Evolutionary conservation across 2,888 invertebrate species (phyloP).

Genomic region (Tyria jacobaeae): DNA sequence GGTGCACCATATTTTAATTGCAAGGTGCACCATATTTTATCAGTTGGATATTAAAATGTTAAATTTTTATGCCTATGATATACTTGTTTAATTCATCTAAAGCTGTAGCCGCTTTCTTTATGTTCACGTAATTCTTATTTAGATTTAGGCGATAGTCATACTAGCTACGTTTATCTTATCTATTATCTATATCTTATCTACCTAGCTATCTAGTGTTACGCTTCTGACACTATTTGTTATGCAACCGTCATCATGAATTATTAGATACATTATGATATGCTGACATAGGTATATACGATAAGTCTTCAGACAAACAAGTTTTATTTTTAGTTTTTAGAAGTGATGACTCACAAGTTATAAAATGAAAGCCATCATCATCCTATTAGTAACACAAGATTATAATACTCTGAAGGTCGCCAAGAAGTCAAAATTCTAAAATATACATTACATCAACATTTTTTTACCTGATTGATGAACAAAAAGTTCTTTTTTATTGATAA

Average conservation of each 20-base stretch:
- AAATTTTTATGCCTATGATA: no score
- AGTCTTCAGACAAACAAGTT: slow-evolving; percentile 2
- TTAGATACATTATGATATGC: not conserved
- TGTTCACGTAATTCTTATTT: not conserved
- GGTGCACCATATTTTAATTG: no score
- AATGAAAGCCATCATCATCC: not conserved
- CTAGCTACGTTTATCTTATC: not conserved
- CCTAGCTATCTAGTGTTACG: not conserved
- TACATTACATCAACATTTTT: no score
- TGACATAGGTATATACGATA: not conserved
- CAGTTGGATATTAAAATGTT: no score
- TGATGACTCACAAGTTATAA: not conserved
- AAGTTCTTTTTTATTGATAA: no score
- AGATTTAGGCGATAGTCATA: not conserved
- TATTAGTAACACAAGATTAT: no score
- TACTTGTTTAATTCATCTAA: no score
- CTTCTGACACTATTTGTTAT: not conserved
- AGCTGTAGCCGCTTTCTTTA: no score
- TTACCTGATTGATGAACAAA: no score
- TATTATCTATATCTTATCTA: not conserved
- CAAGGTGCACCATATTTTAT: no score
- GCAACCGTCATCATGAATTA: not conserved
- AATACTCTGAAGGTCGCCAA: no score
- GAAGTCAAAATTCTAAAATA: no score
- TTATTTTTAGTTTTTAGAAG: slow-evolving; percentile 4